Base-by-base conservation (phyloP, 2,888 invertebrate genomes). In the Drosophila neonasuta region DNA sequence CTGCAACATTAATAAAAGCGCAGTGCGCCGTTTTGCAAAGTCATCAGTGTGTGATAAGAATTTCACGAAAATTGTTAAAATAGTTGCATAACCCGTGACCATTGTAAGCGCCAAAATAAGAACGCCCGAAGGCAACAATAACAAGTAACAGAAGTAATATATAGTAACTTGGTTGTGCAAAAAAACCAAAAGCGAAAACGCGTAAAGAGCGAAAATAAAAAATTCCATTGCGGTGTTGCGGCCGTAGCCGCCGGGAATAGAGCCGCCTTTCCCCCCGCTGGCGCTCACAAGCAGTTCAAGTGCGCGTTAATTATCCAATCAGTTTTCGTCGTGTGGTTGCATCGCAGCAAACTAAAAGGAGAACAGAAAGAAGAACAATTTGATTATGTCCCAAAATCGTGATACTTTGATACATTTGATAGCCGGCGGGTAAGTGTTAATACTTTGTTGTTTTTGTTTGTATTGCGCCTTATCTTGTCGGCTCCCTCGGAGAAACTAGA, bases 321-420 rank as follows among this genome's bases (percentile, higher is more conserved):
- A 36, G 30, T 8, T 60, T 44, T 39, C n/a, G 10, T 8, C 17
- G 20, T 54, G 30, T 54, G 32, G 6, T 41, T 3, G 29, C 36
- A 34, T 45, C 36, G 24, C 5, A 29, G 45, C 34, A 45, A n/a
- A 11, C 13, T 3, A 55, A 24, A 44, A 56, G 29, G 36, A 32
- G 13, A 52, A 48, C 13, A 50, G 20, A 32, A 10, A 52, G 50
- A 13, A 50, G 29, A 46, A 29, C 41, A 32, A 66, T 20, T 20
- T 45, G 79, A 88, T 70, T 71, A 91, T 91, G 91, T 89, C 89
- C 86, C 88, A 89, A 82, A 90, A 89, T 93, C 95, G 95, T 91
- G 97, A 97, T 92, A 96, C 97, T 82, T 94, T 97, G 86, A 97
- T 97, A 92, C 97, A 98, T 93, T 94, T 98, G 89, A 93, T 97